Percentiles rank a stretch among this genome's conserved stretches.
phyloP scores from a whole-genome alignment of 2,113 vertebrate genomes.

The Heterotis niloticus region DNA sequence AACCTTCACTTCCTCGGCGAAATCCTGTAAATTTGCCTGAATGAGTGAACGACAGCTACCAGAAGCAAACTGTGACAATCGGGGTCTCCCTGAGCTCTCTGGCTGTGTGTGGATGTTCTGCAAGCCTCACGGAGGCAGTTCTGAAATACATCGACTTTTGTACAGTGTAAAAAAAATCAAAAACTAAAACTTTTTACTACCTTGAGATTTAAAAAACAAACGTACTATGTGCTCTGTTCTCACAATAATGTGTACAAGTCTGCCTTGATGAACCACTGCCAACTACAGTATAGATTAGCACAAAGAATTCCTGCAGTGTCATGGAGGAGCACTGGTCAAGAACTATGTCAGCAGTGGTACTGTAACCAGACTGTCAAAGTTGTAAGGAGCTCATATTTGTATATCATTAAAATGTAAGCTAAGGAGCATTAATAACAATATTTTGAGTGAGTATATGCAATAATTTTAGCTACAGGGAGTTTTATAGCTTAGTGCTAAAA shows the following conservation, averaged over 20 bases:
- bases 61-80: too few species aligned
- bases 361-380: not conserved
- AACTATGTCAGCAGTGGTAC: not conserved
- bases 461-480: conserved; percentile 25
- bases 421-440: conserved; percentile 2
- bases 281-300: not conserved
- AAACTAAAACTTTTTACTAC: too few species aligned
- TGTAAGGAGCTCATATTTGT: not conserved
- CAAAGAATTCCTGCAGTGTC: not conserved
- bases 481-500: conserved; percentile 22
- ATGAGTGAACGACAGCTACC: too few species aligned
- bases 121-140: too few species aligned
- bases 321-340: conserved; percentile 9
- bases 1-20: too few species aligned
- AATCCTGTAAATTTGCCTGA: too few species aligned
- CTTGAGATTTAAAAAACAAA: too few species aligned
- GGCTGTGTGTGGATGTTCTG: not conserved
- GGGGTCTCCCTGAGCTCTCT: too few species aligned
- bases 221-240: too few species aligned
- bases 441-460: conserved; percentile 29
- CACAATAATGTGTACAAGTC: too few species aligned
- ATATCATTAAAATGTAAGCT: not conserved
- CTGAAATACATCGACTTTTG: too few species aligned
- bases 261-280: not conserved
- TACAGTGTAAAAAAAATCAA: too few species aligned